A percentile compares a stretch with the other conserved stretches of the same genome.
These are phyloP conservation scores for Cyprinodon diabolis DNA, from an alignment of 2,797 vertebrate species.

Conservation along the genomic window DNA sequence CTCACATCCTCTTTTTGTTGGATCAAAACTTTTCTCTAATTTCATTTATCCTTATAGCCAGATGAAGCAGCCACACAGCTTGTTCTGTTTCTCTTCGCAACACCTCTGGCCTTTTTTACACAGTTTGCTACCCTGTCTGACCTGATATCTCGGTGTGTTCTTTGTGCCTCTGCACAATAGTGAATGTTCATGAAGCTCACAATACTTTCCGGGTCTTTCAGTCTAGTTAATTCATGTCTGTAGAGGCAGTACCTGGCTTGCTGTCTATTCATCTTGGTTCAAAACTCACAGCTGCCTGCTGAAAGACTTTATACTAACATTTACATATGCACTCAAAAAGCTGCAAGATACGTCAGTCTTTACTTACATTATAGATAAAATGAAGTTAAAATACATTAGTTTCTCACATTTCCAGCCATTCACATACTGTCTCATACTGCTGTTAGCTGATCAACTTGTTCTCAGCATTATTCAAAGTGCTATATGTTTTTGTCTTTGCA, in stretches of 20 bases:
- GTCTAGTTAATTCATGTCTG: slow-evolving; percentile 53
- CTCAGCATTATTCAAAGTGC: neutral
- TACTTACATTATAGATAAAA: neutral
- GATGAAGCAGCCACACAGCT: slow-evolving; percentile 39
- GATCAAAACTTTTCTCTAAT: slow-evolving; percentile 25
- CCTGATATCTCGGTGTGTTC: slow-evolving; percentile 31
- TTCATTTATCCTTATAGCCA: slow-evolving; percentile 25
- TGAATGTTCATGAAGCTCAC: slow-evolving; percentile 65
- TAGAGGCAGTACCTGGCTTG: slow-evolving; percentile 36
- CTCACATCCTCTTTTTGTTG: slow-evolving; percentile 13
- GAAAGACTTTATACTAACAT: neutral
- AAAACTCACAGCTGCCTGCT: slow-evolving; percentile 48
- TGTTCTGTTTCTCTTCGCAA: neutral
- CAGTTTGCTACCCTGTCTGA: slow-evolving; percentile 20
- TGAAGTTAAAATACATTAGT: neutral
- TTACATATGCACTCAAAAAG: neutral
- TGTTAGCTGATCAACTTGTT: neutral
- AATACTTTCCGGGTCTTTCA: slow-evolving; percentile 50
- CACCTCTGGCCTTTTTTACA: slow-evolving; percentile 23
- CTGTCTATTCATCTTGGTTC: slow-evolving; percentile 42
- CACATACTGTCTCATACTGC: neutral
- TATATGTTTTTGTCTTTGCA: neutral
- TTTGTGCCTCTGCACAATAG: slow-evolving; percentile 50
- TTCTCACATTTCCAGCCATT: neutral
- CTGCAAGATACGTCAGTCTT: neutral